phyloP scores from a whole-genome alignment of 2,113 vertebrate genomes.

The Gopherus evgoodei region DNA sequence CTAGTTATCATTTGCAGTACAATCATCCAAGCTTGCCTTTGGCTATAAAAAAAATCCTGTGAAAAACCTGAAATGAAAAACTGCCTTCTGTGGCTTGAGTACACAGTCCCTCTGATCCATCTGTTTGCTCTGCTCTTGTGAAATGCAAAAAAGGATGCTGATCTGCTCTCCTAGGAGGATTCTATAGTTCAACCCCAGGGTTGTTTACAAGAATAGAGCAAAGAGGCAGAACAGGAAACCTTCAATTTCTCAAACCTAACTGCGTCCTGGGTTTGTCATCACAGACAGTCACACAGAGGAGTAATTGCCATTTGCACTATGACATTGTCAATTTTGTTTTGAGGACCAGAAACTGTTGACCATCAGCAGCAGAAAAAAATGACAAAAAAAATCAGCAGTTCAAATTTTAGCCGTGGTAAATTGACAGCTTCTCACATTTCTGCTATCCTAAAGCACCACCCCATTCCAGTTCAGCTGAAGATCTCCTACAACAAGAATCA shows the following conservation, averaged over 20 bases:
- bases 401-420: not conserved
- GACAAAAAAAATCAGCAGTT: not conserved
- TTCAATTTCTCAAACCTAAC: slow-evolving; percentile 1
- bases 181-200: not conserved
- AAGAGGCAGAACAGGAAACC: not conserved
- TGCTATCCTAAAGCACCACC: not conserved
- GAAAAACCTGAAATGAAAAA: not conserved
- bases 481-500: not conserved
- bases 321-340: not conserved
- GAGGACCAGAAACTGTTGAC: slow-evolving; percentile 18
- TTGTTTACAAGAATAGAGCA: not conserved
- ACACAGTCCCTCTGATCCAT: not conserved
- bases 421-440: not conserved
- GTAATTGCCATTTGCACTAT: slow-evolving; percentile 32
- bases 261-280: not conserved
- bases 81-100: not conserved
- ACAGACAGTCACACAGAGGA: not conserved
- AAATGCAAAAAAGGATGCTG: not conserved
- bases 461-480: not conserved
- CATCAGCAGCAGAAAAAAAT: not conserved
- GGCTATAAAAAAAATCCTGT: not conserved
- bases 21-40: not conserved
- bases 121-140: not conserved
- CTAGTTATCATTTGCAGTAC: not conserved
- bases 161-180: not conserved